Conservation (phyloP, 2,888 invertebrate genomes). For the Eumacrocentrus americanus region DNA sequence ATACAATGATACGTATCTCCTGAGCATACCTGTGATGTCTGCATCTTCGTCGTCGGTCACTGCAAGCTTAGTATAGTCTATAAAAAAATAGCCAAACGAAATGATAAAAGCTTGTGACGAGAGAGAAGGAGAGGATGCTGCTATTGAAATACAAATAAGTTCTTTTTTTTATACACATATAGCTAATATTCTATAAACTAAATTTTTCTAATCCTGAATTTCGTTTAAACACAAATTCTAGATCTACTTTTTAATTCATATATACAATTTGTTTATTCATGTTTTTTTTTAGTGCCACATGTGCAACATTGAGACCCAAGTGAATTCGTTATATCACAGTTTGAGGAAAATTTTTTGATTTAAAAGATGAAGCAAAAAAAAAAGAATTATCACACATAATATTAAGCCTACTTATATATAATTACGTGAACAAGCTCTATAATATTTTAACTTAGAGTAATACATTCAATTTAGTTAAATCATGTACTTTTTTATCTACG, state of each 20-base stretch:
- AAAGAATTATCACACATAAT: background rate
- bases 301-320: background rate
- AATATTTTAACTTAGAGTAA: no score
- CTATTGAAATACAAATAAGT: background rate
- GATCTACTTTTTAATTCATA: background rate
- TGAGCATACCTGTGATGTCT: slow-evolving; percentile 54
- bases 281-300: background rate
- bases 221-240: background rate
- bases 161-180: background rate
- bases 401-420: no score
- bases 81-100: slow-evolving; percentile 53
- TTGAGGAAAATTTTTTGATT: background rate
- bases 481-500: background rate
- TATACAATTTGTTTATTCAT: background rate
- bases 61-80: slow-evolving; percentile 60
- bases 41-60: slow-evolving; percentile 54
- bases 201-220: no score
- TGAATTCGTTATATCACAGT: background rate
- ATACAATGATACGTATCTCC: slow-evolving; percentile 6
- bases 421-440: no score
- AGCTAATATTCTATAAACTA: background rate
- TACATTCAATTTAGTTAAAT: no score
- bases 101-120: slow-evolving; percentile 56
- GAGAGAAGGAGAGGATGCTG: slow-evolving; percentile 13
- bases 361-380: background rate